These are phyloP conservation scores for Chiloscyllium punctatum DNA, from an alignment of 2,797 vertebrate genomes.

Conservation along the genomic window DNA sequence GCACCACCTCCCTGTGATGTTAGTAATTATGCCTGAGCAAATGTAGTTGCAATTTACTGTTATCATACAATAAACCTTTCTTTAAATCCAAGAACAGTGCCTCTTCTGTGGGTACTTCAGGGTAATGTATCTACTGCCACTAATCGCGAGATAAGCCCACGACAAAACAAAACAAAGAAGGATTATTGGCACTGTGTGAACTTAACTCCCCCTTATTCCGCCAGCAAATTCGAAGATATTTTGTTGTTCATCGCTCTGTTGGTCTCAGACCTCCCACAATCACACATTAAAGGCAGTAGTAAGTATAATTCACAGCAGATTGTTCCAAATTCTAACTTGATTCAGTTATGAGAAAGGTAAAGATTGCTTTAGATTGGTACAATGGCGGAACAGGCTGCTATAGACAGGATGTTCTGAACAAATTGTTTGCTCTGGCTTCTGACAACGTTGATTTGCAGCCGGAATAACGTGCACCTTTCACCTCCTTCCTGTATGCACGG, in stretches of 20 bases:
- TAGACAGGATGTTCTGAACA: not conserved
- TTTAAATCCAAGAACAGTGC: no score
- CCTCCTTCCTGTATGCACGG: slow-evolving; percentile 48
- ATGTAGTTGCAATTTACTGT: no score
- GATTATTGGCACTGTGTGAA: not conserved
- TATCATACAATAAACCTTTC: no score
- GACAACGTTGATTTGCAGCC: not conserved
- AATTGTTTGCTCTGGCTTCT: not conserved
- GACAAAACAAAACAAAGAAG: no score
- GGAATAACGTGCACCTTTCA: slow-evolving; percentile 52
- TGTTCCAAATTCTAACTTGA: not conserved
- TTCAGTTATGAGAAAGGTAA: slow-evolving; percentile 13
- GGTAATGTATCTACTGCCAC: no score
- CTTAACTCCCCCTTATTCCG: not conserved
- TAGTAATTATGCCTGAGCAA: no score
- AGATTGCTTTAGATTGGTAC: slow-evolving; percentile 42
- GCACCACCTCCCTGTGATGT: no score
- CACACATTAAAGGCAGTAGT: not conserved
- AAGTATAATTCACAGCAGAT: not conserved
- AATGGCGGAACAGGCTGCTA: not conserved
- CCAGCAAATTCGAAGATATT: not conserved
- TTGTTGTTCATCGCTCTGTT: not conserved
- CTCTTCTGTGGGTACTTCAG: no score
- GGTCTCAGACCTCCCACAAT: not conserved
- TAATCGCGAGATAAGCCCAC: no score